Evolutionary conservation across 2,888 invertebrate species (phyloP), one percentile per base, ranked within the genome.

Genomic region (Mamestra brassicae): DNA sequence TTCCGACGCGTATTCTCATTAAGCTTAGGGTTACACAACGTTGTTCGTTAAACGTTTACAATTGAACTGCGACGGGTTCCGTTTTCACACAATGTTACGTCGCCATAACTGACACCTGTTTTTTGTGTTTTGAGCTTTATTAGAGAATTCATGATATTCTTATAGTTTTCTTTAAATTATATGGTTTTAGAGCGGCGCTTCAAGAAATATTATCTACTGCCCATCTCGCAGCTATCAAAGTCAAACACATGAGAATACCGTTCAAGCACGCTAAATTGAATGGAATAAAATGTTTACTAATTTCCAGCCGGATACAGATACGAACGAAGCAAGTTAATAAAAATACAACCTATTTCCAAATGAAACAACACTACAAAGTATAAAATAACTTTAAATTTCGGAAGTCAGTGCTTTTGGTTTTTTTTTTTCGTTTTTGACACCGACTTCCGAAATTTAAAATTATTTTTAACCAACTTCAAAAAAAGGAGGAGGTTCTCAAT

Each of bases 1-100:
- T 76, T 80, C 72, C 62, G 76, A 77, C 69, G 76, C 64, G 60
- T 79, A 82, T 89, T 84, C 84, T 85, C 84, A 84, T 86, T 85
- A 85, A 78, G 54, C 70, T 74, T 76, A 65, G 77, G 65, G 79
- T 86, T 86, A 83, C 62, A 67, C 71, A 86, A 86, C 60, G 50
- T 11, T 79, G 74, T 81, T 81, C 66, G 60, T 76, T 74, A 79
- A 86, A 80, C 54, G 81, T 26, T 72, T 78, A 76, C 78, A 84
- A 76, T 78, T 82, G 76, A 81, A 77, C 74, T 69, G 63, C 42
- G 55, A 79, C 60, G 55, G 80, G 78, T 84, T 77, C 80, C 77
- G 61, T 80, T 81, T 85, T 86, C 83, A 80, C 83, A 85, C 83
- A 79, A 70, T 71, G 34, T 83, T 65, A 77, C 74, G 66, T 74